These are phyloP conservation scores for Thymelicus lineola DNA, from an alignment of 2,888 invertebrate genomes.

Conservation along the genomic window DNA sequence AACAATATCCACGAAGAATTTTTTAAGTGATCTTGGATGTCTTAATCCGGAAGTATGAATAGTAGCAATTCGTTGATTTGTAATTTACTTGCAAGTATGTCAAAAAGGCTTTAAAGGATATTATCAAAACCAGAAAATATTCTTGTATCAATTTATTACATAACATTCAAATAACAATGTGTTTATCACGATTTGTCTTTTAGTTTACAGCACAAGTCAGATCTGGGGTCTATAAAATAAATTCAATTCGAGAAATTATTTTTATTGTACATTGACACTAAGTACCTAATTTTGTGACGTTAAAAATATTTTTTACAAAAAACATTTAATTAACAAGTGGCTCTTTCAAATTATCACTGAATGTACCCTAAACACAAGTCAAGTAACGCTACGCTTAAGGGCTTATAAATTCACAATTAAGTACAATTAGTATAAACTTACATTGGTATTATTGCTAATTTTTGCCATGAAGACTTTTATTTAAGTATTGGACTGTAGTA, in stretches of 20 bases:
- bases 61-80: too few species aligned
- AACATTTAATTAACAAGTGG: not conserved
- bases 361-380: conserved; percentile 28
- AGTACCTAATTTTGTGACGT: conserved; percentile 29
- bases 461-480: conserved; percentile 12
- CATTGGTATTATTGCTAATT: conserved; percentile 25
- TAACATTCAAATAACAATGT: conserved; percentile 73
- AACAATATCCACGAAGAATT: too few species aligned
- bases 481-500: conserved; percentile 8
- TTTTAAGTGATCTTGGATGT: too few species aligned
- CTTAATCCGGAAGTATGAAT: too few species aligned
- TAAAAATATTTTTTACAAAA: conserved; percentile 5
- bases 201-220: conserved; percentile 67
- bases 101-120: conserved; percentile 17
- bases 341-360: conserved; percentile 12
- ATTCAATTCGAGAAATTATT: conserved; percentile 46
- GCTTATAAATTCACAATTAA: conserved; percentile 27
- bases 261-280: not conserved
- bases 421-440: conserved; percentile 21
- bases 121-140: conserved; percentile 22
- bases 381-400: conserved; percentile 6
- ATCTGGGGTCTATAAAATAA: conserved; percentile 65
- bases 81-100: too few species aligned
- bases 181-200: conserved; percentile 81
- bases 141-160: conserved; percentile 69